Evolutionary conservation across 1,140 invertebrate genomes (phyloP).

Genomic region (Eumaeus atala): DNA sequence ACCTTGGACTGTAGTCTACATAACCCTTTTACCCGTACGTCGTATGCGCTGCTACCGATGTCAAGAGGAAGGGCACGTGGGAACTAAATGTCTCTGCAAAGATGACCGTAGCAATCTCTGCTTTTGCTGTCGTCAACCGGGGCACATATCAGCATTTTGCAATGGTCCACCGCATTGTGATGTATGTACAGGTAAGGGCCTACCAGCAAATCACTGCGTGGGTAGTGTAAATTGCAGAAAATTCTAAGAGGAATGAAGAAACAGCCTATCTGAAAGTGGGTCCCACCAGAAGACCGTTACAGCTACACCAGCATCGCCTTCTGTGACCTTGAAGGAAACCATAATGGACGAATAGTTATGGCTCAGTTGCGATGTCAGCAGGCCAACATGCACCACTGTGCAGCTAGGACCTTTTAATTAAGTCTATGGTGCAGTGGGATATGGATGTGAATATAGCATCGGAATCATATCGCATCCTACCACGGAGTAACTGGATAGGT

Average conservation of each 20-base stretch:
- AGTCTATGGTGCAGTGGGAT: no score
- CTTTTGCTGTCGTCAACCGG: slow-evolving; percentile 18
- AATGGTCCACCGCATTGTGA: slow-evolving; percentile 8
- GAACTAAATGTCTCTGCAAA: slow-evolving; percentile 1
- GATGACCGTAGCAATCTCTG: slow-evolving; percentile 15
- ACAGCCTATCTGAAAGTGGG: background rate
- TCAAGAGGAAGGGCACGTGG: slow-evolving; percentile 5
- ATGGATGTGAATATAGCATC: no score
- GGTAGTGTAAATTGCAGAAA: background rate
- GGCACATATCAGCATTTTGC: no score
- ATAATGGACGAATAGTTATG: no score
- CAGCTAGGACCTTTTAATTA: no score
- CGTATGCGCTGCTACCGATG: slow-evolving; percentile 22
- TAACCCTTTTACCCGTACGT: background rate
- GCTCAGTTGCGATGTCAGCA: no score
- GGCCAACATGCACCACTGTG: no score
- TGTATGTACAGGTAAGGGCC: background rate
- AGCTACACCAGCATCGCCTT: no score
- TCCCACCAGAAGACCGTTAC: no score
- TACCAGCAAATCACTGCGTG: background rate
- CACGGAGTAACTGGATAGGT: no score
- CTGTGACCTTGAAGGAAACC: no score
- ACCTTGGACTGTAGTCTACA: background rate
- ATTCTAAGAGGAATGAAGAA: background rate
- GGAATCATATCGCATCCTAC: no score